These are phyloP conservation scores for Agonum fuliginosum DNA, from an alignment of 2,888 invertebrate species.

Conservation along the genomic window DNA sequence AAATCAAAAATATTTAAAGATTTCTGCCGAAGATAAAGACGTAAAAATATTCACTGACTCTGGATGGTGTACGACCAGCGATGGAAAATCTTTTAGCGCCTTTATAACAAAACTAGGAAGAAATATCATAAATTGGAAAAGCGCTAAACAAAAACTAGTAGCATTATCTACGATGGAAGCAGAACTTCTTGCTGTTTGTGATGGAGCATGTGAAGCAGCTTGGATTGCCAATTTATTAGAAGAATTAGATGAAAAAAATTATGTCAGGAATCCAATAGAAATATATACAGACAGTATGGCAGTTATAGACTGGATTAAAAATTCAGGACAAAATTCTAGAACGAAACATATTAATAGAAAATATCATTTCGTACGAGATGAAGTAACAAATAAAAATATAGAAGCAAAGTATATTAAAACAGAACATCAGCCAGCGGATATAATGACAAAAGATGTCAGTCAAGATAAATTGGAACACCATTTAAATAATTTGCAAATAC, in stretches of 20 bases:
- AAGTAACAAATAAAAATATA: background rate
- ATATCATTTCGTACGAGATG: background rate
- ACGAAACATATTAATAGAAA: background rate
- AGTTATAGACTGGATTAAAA: conserved; percentile 2
- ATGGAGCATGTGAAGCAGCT: background rate
- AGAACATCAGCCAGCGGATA: background rate
- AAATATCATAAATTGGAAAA: background rate
- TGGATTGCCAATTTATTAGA: background rate
- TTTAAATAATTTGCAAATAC: background rate
- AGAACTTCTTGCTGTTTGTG: background rate
- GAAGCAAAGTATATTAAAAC: background rate
- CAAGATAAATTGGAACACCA: background rate
- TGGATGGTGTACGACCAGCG: background rate
- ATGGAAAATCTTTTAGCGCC: background rate
- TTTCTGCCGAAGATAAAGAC: background rate
- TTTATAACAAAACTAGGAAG: background rate
- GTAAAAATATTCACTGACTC: background rate
- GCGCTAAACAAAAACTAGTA: background rate
- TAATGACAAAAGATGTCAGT: background rate
- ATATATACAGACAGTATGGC: background rate
- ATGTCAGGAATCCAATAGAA: background rate
- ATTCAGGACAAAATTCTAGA: background rate
- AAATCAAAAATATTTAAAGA: background rate
- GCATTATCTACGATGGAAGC: background rate
- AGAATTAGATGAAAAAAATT: conserved; percentile 1